These are phyloP conservation scores for Arrhamphus sclerolepis DNA, from an alignment of 2,797 vertebrate species.

Conservation along the genomic window DNA sequence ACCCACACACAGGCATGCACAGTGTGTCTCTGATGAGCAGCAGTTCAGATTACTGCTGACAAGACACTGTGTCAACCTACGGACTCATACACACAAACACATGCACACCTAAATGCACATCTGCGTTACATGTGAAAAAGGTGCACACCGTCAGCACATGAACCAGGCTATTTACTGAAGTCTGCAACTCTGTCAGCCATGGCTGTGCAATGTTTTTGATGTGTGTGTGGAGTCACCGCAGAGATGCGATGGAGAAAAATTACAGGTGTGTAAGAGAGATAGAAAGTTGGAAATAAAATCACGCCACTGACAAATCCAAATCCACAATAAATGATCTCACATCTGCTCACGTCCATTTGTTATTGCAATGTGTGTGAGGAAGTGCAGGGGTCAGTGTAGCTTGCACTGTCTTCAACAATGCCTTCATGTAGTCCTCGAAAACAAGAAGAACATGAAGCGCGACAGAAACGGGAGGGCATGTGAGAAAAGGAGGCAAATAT, in stretches of 20 bases:
- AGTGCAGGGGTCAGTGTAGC: too few relatives aligned
- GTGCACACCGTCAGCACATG: conserved; percentile 32
- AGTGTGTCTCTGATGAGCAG: conserved; percentile 42
- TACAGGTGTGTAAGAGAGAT: background rate
- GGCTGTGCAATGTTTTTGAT: conserved; percentile 1
- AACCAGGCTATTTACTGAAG: conserved; percentile 15
- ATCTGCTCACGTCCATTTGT: too few relatives aligned
- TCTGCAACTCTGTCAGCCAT: conserved; percentile 17
- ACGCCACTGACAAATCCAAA: background rate
- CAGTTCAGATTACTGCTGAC: conserved; percentile 69
- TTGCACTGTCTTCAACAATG: too few relatives aligned
- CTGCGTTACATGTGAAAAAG: conserved; percentile 13
- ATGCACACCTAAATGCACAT: background rate
- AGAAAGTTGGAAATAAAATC: conserved; percentile 2
- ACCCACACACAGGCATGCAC: conserved; percentile 36
- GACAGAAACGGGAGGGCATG: too few relatives aligned
- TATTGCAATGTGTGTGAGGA: too few relatives aligned
- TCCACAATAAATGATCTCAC: too few relatives aligned
- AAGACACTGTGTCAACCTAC: conserved; percentile 44
- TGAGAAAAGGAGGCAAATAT: too few relatives aligned
- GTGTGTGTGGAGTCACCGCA: background rate
- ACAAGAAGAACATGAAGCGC: too few relatives aligned
- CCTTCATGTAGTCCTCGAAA: too few relatives aligned
- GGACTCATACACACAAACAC: background rate
- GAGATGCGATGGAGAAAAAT: conserved; percentile 2